Base-by-base conservation (phyloP, 1,140 invertebrate genomes). In the Mya arenaria region DNA sequence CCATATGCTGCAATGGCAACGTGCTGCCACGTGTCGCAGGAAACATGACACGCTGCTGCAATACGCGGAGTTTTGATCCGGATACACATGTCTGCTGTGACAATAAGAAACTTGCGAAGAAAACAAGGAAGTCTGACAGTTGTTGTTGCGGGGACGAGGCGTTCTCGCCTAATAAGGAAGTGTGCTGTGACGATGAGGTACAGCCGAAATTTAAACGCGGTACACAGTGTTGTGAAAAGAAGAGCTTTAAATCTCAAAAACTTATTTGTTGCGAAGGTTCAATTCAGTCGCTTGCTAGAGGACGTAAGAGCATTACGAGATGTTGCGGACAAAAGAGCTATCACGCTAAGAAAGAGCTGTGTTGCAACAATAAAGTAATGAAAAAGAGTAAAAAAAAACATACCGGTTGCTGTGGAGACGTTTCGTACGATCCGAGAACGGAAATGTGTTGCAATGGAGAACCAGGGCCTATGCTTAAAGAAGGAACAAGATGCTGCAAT, bases 321-420 rank as follows among this genome's bases (percentile, higher is more conserved):
- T 74, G 72, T 74, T 74, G 72, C n/a, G 72, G 72, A 4, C 37
- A 37, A 39, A 72, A 55, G 13, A 60, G 52, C 19, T 74, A 74
- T 39, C 52, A 74, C 36, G 56, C 71, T 23, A 60, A 19, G 13
- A 36, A 74, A 23, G 8, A 4, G 6, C 17, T 74, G 32, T 74
- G 71, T 39, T 58, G 52, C 19, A 25, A 60, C 23, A n/a, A n/a
- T 13, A 55, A 34, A 25, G 23, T 41, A 4, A 28, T 58, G 4
- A 58, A 74, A 28, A 74, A 74, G 44, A 56, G 15, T 19, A 56
- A 30, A 4, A 56, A 58, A 25, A 36, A 55, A 3, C 48, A 72
- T 58, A 3, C 8, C 30, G 44, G 69, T 4, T 55, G 52, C 37
- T 72, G 69, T 37, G 69, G 69, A 19, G 32, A 6, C 17, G n/a